These are phyloP conservation scores for Leptosomus discolor DNA, from an alignment of 2,113 vertebrate species.

Conservation along the genomic window DNA sequence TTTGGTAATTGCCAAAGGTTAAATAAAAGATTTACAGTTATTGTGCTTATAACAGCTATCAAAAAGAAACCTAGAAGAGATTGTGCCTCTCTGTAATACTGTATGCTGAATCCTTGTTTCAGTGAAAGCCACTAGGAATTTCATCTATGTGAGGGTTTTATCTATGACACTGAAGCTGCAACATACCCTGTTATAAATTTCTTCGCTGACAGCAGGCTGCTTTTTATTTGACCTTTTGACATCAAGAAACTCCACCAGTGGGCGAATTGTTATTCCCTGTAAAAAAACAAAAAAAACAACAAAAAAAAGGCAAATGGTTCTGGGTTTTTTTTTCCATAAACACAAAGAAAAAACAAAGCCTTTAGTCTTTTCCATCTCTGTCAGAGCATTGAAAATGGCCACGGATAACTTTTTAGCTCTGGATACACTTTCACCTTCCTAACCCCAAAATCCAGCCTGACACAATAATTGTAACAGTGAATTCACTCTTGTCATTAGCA, in stretches of 20 bases:
- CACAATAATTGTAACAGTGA: neutral
- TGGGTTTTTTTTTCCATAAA: neutral
- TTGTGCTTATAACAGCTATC: neutral
- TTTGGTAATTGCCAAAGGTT: neutral
- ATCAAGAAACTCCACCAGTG: slow-evolving; percentile 90
- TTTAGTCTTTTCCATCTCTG: neutral
- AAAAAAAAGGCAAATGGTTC: neutral
- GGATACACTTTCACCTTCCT: neutral
- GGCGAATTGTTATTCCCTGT: slow-evolving; percentile 95
- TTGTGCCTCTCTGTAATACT: neutral
- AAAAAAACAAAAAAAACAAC: neutral
- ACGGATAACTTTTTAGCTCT: neutral
- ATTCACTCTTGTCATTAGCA: neutral
- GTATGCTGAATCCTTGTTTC: neutral
- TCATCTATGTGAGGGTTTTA: neutral
- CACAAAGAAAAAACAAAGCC: neutral
- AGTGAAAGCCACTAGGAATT: neutral
- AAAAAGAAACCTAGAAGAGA: neutral
- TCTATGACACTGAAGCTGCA: neutral
- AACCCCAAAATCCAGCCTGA: neutral
- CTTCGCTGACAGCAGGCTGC: slow-evolving; percentile 87
- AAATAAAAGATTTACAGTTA: neutral
- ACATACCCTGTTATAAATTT: slow-evolving; percentile 91
- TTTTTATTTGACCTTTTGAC: slow-evolving; percentile 92
- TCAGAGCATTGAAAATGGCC: neutral